Conservation (phyloP, 2,113 vertebrate species). For the Todiramphus chloris region DNA sequence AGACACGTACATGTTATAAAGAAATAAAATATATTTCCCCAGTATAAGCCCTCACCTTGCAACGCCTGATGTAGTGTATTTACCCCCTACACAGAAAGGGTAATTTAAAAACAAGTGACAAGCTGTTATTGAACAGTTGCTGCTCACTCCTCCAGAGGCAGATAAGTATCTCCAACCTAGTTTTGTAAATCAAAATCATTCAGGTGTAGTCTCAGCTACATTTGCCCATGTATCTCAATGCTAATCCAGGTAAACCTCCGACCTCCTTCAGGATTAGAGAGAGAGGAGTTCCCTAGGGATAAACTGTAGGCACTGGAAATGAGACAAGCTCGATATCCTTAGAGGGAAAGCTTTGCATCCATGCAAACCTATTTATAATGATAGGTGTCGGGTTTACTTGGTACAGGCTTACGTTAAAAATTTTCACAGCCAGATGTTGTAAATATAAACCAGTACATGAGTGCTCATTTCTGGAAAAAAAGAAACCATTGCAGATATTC, state of each 20-base stretch:
- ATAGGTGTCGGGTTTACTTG: background rate
- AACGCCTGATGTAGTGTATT: background rate
- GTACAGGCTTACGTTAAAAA: background rate
- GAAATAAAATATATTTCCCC: background rate
- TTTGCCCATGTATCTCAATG: background rate
- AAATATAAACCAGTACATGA: constrained; percentile 16
- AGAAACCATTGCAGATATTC: background rate
- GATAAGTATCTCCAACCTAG: background rate
- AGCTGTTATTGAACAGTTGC: background rate
- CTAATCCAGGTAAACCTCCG: background rate
- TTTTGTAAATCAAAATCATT: constrained; percentile 24
- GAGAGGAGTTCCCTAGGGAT: background rate
- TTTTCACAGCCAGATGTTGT: background rate
- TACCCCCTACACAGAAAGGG: background rate
- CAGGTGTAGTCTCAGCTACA: background rate
- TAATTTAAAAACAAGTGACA: background rate
- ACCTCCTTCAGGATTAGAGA: background rate
- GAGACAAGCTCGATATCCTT: background rate
- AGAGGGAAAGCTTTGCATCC: background rate
- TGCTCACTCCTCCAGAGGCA: background rate
- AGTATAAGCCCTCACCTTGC: background rate
- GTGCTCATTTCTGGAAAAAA: background rate
- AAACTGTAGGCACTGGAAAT: background rate
- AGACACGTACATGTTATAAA: background rate
- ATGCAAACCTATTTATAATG: background rate